Evolutionary conservation across 2,797 vertebrate genomes (phyloP).

Genomic region (Atherinosoma microstoma): DNA sequence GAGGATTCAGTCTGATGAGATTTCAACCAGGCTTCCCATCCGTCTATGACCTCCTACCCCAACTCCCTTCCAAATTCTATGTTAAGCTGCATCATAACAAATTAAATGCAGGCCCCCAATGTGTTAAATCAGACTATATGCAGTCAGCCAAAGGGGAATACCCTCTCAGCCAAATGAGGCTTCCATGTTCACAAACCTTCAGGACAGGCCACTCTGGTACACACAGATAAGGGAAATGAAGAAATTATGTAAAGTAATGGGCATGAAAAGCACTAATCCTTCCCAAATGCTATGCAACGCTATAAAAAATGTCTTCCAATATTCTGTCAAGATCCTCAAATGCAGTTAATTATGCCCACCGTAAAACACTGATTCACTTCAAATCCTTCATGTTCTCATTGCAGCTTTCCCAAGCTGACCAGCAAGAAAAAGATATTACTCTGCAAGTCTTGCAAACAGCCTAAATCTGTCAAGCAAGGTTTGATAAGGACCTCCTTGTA

Average conservation of each 20-base stretch:
- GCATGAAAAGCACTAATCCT: constrained; percentile 61
- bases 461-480: constrained; percentile 83
- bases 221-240: constrained; percentile 64
- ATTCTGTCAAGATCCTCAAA: constrained; percentile 69
- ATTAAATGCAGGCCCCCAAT: constrained; percentile 37
- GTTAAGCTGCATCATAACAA: constrained; percentile 52
- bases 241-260: constrained; percentile 65
- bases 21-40: constrained; percentile 27
- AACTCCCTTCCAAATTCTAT: constrained; percentile 3
- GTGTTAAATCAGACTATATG: constrained; percentile 31
- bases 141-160: constrained; percentile 46
- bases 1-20: constrained; percentile 32
- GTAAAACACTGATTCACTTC: constrained; percentile 68
- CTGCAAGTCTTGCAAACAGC: constrained; percentile 74
- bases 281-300: constrained; percentile 45
- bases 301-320: constrained; percentile 50
- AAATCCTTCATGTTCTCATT: constrained; percentile 61
- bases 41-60: constrained; percentile 22
- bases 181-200: constrained; percentile 49
- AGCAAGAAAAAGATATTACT: constrained; percentile 67
- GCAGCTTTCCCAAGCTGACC: constrained; percentile 63
- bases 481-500: constrained; percentile 81
- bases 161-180: constrained; percentile 41
- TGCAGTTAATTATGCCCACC: constrained; percentile 68
- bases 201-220: constrained; percentile 48